Evolutionary conservation across 2,888 invertebrate genomes (phyloP), one percentile per base, ranked within the genome.

Genomic region (Acheta domesticus): DNA sequence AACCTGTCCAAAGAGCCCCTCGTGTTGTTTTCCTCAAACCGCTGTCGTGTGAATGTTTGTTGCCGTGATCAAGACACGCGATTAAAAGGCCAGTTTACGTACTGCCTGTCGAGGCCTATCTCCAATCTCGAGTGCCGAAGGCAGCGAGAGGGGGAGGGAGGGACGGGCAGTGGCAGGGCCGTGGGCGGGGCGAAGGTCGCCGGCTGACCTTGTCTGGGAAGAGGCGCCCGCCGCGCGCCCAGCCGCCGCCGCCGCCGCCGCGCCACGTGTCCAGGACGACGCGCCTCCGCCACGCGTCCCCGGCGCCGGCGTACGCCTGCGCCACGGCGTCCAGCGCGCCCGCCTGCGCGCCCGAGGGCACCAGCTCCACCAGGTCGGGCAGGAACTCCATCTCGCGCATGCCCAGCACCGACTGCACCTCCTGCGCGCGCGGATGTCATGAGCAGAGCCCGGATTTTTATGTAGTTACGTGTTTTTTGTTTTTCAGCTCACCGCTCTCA

Each of bases 281-380:
- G 62, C n/a, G 62, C n/a, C n/a, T 14, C 62, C 62, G 62, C 62
- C 62, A 62, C 5, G 62, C n/a, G 62, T 62, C 62, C n/a, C 62
- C 16, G n/a, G 16, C n/a, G 62, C 62, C 62, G 16, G 62, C 62
- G n/a, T 62, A 62, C 5, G 62, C 62, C 14, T 62, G 62, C 62
- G 62, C 1, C 62, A 62, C 14, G n/a, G 16, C 62, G 14, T 62
- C 62, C 14, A 62, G n/a, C 1, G 62, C 14, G 62, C 16, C n/a
- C 8, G 14, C n/a, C 4, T 12, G 16, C n/a, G 14, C n/a, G 8
- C 62, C 62, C 14, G 16, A 4, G 16, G 14, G 14, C 62, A 62
- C 62, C 36, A 36, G 36, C n/a, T 62, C 62, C 62, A 62, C 62
- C 62, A 62, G 62, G 62, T 62, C 62, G n/a, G 62, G 62, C 62